Base-by-base conservation (phyloP, 2,797 vertebrate genomes). In the Geotrypetes seraphini region DNA sequence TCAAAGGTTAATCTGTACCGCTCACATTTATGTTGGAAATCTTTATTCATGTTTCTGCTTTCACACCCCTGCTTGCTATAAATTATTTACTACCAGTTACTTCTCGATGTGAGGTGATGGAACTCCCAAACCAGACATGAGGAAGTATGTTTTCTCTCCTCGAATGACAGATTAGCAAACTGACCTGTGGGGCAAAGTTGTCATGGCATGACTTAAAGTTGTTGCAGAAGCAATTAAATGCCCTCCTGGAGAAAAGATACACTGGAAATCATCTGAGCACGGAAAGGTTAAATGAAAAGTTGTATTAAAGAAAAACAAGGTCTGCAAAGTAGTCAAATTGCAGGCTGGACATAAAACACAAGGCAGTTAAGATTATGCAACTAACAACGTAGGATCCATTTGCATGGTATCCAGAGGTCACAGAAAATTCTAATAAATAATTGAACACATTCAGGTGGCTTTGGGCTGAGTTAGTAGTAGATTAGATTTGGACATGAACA, bases 151-250 rank as follows among this genome's bases (percentile, higher is more conserved):
- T 37, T 49, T 49, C 43, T 17, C 41, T 19, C 17, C 47, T 2
- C 39, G 46, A 54, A 47, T 68, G 69, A 71, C 22, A 44, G 57
- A 69, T 68, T 49, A 43, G 28, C 39, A 8, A 47, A 51, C 31
- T 39, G 64, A 68, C 68, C 68, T 54, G 36, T 28, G 16, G 60
- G 62, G 55, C 68, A 66, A 58, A 63, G 62, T 60, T 71, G 60
- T 34, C 54, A 55, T 64, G 57, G 66, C 68, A 63, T 64, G 57
- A 57, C 60, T 57, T 37, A 43, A 59, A 62, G 62, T 71, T 68
- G 62, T 42, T 56, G 50, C 63, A 62, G 30, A 52, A 68, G 60
- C 49, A 64, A 71, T 66, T 68, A 71, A 53, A 62, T 10, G 48
- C 17, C 50, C 40, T 53, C 60, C 47, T 47, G 26, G 33, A 62